Percentiles rank a stretch among this genome's conserved stretches.
Conservation (phyloP, 2,888 invertebrate species). For the Gibbula magus region DNA sequence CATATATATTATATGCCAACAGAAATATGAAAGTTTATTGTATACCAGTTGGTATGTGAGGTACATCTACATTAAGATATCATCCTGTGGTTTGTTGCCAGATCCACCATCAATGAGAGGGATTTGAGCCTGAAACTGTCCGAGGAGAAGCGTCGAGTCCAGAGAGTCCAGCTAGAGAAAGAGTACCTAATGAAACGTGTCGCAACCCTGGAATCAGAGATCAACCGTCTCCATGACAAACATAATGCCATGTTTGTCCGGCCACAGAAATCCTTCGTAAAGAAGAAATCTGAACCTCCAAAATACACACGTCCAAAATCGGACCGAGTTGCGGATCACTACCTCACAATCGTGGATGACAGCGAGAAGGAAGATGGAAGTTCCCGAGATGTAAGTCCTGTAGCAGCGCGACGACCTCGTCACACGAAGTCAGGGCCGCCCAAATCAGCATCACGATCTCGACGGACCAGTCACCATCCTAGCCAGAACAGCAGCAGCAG, state of each 20-base stretch:
- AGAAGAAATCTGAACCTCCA: not conserved
- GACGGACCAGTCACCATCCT: not conserved
- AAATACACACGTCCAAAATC: not conserved
- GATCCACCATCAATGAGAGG: not conserved
- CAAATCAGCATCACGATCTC: not conserved
- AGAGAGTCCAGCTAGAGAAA: not conserved
- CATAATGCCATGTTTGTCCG: conserved; percentile 2
- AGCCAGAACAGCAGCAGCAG: not conserved
- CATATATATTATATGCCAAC: too few species aligned
- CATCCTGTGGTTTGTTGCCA: not conserved
- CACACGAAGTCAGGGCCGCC: not conserved
- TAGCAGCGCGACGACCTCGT: not conserved
- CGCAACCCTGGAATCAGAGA: not conserved
- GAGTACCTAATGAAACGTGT: conserved; percentile 12
- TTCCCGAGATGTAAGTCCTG: not conserved
- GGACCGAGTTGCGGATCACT: not conserved
- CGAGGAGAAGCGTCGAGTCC: not conserved
- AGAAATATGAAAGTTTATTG: too few species aligned
- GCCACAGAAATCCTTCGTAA: not conserved
- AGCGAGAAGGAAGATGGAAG: not conserved
- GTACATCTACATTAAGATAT: not conserved
- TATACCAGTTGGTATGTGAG: too few species aligned
- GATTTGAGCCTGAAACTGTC: not conserved
- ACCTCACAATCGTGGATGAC: not conserved
- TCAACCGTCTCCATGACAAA: conserved; percentile 7